Base-by-base conservation (phyloP, 2,113 vertebrate species). In the Cyrtonyx montezumae region DNA sequence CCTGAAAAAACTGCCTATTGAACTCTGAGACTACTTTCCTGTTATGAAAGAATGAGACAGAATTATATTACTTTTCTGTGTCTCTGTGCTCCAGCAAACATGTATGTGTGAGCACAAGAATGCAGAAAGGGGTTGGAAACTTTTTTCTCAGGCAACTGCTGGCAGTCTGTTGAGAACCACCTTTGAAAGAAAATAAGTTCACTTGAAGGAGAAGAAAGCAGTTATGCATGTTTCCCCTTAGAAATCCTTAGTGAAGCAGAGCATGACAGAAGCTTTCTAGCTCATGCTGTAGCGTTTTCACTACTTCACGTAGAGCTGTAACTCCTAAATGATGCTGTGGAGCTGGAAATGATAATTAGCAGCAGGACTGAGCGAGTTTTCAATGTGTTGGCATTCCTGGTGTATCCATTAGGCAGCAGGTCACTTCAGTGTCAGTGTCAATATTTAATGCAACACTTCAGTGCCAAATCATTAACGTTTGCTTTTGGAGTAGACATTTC, bases 341-440 rank as follows among this genome's bases (percentile, higher is more conserved):
- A 90, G 30, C 45, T 49, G 40, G 67, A 67, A 66, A 53, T 43
- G 36, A 22, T 43, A 75, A 42, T 73, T 66, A 67, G 36, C 42
- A 70, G 42, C 16, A 34, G 65, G 30, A 34, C 28, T 0, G 0
- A 76, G 55, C 26, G 3, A 1, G 5, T 32, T 79, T 53, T 77
- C 28, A 25, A 28, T 10, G 40, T 2, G 6, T 0, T 20, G 61
- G 56, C 0, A 0, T 8, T 80, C 46, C 68, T 67, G 32, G n/a
- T 42, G 56, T 32, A 36, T 61, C 56, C 9, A 8, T 86, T 79
- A 51, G 46, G 48, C 74, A 81, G 46, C 28, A 21, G 0, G 43
- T 75, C 66, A 40, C 42, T 79, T 71, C 9, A 55, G 74, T 5
- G 26, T 28, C 43, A 18, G 2, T 28, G 36, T 55, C 36, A 78